phyloP scores from a whole-genome alignment of 2,888 invertebrate genomes.

The Thereva nobilitata region DNA sequence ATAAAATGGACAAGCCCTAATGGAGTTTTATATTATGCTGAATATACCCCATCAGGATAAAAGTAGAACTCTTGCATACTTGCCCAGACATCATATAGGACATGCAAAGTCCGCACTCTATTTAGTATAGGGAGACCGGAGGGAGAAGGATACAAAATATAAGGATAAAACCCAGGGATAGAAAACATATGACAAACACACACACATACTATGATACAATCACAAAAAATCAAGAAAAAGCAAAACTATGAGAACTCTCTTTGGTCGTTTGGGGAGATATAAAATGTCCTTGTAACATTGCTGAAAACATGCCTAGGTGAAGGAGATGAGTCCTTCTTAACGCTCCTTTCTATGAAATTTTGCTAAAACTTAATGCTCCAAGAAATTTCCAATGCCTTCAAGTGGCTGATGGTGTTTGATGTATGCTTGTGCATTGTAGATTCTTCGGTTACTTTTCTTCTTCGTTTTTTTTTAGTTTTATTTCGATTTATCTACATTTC shows the following conservation, averaged over 20 bases:
- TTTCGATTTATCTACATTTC: slow-evolving; percentile 18
- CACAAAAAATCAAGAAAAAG: background rate
- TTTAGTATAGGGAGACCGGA: background rate
- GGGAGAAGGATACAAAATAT: background rate
- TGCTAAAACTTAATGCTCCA: slow-evolving; percentile 12
- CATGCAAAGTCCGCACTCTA: background rate
- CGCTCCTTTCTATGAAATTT: too few relatives aligned
- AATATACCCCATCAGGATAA: slow-evolving; percentile 4
- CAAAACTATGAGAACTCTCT: slow-evolving; percentile 12
- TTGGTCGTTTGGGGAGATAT: slow-evolving; percentile 29
- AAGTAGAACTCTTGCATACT: slow-evolving; percentile 24
- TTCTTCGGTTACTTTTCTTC: too few relatives aligned
- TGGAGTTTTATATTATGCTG: slow-evolving; percentile 19
- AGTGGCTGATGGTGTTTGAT: too few relatives aligned
- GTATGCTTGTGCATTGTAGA: too few relatives aligned
- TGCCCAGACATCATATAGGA: background rate
- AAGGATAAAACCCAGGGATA: background rate
- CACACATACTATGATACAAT: background rate
- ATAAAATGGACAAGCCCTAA: slow-evolving; percentile 28
- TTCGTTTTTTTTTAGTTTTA: background rate
- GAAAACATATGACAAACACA: background rate
- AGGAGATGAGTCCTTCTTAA: slow-evolving; percentile 26
- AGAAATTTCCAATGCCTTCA: background rate
- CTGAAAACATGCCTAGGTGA: slow-evolving; percentile 15
- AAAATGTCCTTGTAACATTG: slow-evolving; percentile 15